Evolutionary conservation across 2,888 invertebrate species (phyloP), one percentile per base, ranked within the genome.

Genomic region (Lagria hirta): DNA sequence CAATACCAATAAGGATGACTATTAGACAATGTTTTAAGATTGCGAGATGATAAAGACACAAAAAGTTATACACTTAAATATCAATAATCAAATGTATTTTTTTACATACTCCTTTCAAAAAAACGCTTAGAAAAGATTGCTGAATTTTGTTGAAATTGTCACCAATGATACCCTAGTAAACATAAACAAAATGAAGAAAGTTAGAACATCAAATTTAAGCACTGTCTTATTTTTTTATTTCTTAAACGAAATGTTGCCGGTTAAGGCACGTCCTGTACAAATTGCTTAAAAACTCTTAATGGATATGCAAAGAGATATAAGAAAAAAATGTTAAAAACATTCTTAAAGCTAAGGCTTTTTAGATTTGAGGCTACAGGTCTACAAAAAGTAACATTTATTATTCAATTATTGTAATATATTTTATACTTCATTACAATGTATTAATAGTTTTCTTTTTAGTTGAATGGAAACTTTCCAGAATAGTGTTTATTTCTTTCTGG

Each of bases 141-240:
- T n/a, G n/a, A n/a, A n/a, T n/a, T n/a, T n/a, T n/a, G n/a, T n/a
- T n/a, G n/a, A n/a, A n/a, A n/a, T n/a, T n/a, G n/a, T n/a, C n/a
- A n/a, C n/a, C n/a, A n/a, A n/a, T n/a, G n/a, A n/a, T n/a, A n/a
- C n/a, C n/a, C n/a, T n/a, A n/a, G n/a, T n/a, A n/a, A n/a, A n/a
- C n/a, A n/a, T n/a, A n/a, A n/a, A n/a, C 18, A 6, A 18, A 18
- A 18, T 6, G 4, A 6, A 18, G 4, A 21, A 21, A 21, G 21
- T 21, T 21, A 21, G 21, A 21, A 21, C 21, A 21, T 21, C n/a
- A 21, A 3, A 10, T 21, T 21, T 21, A 21, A 21, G n/a, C 21
- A 21, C 21, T 21, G 21, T 21, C 21, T n/a, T n/a, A 21, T 21
- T 21, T 21, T 21, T 21, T 21, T 21, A 21, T 21, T 21, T 21